These are phyloP conservation scores for Cyaniris semiargus DNA, from an alignment of 2,888 invertebrate species.

Conservation along the genomic window DNA sequence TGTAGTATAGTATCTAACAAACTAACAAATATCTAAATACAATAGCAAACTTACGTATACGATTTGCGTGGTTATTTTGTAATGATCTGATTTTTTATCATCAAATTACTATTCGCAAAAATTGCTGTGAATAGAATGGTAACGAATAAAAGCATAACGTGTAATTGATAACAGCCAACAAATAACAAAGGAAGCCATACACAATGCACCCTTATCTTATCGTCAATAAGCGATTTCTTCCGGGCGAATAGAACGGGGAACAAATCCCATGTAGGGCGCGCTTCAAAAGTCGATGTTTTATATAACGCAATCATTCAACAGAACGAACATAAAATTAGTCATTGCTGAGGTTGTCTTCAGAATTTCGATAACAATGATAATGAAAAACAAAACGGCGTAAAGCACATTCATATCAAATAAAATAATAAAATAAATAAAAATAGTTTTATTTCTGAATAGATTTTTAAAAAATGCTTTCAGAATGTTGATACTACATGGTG, in stretches of 20 bases:
- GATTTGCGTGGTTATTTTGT: not conserved
- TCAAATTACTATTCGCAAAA: not conserved
- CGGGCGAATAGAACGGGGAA: slow-evolving; percentile 1
- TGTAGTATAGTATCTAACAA: not conserved
- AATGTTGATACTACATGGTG: too few species aligned
- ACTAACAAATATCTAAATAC: not conserved
- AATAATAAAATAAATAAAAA: too few species aligned
- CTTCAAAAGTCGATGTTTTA: not conserved
- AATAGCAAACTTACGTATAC: not conserved
- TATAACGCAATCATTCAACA: not conserved
- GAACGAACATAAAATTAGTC: not conserved
- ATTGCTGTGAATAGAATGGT: not conserved
- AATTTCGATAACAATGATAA: not conserved
- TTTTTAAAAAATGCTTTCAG: too few species aligned
- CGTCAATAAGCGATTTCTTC: slow-evolving; percentile 23
- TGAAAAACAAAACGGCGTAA: not conserved
- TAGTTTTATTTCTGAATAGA: too few species aligned
- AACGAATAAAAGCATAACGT: not conserved
- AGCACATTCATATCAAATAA: not conserved
- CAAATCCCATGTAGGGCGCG: not conserved
- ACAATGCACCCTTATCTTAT: slow-evolving; percentile 12
- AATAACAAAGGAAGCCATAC: slow-evolving; percentile 22
- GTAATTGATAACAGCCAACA: not conserved
- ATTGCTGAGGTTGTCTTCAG: not conserved
- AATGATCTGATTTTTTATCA: not conserved